Evolutionary conservation across 2,113 vertebrate genomes (phyloP).

Genomic region (Eupsittula cactorum): DNA sequence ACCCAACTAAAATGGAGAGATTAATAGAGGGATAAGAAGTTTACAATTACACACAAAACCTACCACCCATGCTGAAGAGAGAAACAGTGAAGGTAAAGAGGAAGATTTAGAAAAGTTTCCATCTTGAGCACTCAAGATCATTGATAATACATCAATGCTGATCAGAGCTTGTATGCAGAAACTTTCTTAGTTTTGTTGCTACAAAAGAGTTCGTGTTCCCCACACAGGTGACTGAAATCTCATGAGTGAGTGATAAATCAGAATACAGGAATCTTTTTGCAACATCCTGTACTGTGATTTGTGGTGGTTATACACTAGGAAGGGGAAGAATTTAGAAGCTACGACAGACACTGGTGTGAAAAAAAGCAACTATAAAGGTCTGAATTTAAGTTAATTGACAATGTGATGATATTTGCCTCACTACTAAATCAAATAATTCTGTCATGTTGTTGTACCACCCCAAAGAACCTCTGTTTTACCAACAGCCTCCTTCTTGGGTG

Average conservation of each 20-base stretch:
- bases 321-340: background rate
- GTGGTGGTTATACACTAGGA: background rate
- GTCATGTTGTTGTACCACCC: background rate
- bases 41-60: background rate
- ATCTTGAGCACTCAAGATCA: background rate
- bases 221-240: background rate
- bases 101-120: background rate
- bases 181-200: background rate
- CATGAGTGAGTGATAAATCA: background rate
- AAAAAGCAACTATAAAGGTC: background rate
- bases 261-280: background rate
- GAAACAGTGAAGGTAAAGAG: background rate
- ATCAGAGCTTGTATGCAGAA: background rate
- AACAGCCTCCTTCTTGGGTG: background rate
- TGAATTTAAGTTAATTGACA: background rate
- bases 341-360: rapidly evolving
- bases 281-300: background rate
- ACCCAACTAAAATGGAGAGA: background rate
- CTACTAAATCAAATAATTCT: background rate
- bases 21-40: background rate
- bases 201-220: background rate
- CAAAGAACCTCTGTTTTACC: background rate
- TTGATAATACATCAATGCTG: background rate
- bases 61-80: background rate
- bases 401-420: background rate